These are phyloP conservation scores for Syncerus caffer DNA, from an alignment of 2,797 vertebrate species.

Conservation along the genomic window DNA sequence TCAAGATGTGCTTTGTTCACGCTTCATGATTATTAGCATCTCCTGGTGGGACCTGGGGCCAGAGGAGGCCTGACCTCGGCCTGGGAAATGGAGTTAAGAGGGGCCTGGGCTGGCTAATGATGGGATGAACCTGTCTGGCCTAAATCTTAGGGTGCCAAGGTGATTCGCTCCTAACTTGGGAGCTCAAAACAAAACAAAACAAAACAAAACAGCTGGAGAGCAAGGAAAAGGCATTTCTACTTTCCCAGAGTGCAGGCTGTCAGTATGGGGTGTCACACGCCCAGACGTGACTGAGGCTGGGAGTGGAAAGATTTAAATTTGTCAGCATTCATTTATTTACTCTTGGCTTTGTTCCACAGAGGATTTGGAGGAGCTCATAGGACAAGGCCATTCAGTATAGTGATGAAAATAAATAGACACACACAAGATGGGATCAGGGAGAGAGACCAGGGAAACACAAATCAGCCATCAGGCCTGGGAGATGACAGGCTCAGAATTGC, in stretches of 20 bases:
- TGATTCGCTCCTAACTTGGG: background rate
- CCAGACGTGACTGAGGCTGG: background rate
- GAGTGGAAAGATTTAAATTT: slow-evolving; percentile 54
- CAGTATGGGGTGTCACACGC: background rate
- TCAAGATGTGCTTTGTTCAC: background rate
- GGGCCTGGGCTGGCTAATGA: background rate
- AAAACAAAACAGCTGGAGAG: background rate
- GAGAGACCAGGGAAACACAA: background rate
- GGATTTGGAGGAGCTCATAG: slow-evolving; percentile 29
- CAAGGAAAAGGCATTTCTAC: background rate
- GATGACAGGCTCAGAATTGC: background rate
- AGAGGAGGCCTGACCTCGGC: background rate
- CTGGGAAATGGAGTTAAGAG: background rate
- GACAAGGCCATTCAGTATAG: slow-evolving; percentile 11
- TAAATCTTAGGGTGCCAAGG: background rate
- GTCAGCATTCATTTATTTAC: background rate
- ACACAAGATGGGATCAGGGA: background rate
- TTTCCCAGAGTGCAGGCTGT: background rate
- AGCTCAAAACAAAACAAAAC: background rate
- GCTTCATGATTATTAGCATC: background rate
- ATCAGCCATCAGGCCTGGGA: background rate
- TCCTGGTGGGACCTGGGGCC: background rate
- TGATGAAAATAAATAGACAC: slow-evolving; percentile 26
- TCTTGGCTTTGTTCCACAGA: slow-evolving; percentile 29
- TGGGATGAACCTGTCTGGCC: background rate